Evolutionary conservation across 2,888 invertebrate genomes (phyloP).

Genomic region (Drosophila kambysellisi): DNA sequence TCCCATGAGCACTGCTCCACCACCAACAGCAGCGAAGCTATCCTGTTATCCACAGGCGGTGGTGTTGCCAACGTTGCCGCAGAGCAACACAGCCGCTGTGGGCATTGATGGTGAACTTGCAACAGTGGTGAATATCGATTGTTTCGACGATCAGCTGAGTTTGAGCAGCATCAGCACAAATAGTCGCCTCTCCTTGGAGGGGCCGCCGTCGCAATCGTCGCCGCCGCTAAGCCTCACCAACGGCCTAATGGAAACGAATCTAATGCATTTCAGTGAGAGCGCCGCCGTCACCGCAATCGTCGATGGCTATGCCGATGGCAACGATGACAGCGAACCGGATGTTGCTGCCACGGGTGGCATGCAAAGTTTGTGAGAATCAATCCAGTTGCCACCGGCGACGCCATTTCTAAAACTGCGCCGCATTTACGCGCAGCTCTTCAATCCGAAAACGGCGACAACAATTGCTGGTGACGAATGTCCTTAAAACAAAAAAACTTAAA

Average conservation of each 20-base stretch:
- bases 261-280: conserved; percentile 89
- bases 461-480: conserved; percentile 14
- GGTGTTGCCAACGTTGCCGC: conserved; percentile 5
- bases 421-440: conserved; percentile 76
- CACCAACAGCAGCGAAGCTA: conserved; percentile 25
- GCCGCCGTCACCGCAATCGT: conserved; percentile 26
- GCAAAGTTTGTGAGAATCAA: conserved; percentile 82
- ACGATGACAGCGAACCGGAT: background rate
- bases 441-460: conserved; percentile 27
- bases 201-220: conserved; percentile 87
- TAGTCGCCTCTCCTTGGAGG: conserved; percentile 91
- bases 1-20: conserved; percentile 46
- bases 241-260: conserved; percentile 85
- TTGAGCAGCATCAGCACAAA: conserved; percentile 94
- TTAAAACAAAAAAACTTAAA: conserved; percentile 10
- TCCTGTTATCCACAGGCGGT: background rate
- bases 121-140: conserved; percentile 87
- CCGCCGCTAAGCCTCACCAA: conserved; percentile 91
- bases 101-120: conserved; percentile 87
- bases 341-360: conserved; percentile 7
- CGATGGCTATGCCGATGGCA: conserved; percentile 9
- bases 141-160: conserved; percentile 90
- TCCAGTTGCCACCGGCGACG: conserved; percentile 65
- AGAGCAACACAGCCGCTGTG: conserved; percentile 64
- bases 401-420: conserved; percentile 71